Evolutionary conservation across 2,888 invertebrate genomes (phyloP).

Genomic region (Tanytarsus gracilentus): DNA sequence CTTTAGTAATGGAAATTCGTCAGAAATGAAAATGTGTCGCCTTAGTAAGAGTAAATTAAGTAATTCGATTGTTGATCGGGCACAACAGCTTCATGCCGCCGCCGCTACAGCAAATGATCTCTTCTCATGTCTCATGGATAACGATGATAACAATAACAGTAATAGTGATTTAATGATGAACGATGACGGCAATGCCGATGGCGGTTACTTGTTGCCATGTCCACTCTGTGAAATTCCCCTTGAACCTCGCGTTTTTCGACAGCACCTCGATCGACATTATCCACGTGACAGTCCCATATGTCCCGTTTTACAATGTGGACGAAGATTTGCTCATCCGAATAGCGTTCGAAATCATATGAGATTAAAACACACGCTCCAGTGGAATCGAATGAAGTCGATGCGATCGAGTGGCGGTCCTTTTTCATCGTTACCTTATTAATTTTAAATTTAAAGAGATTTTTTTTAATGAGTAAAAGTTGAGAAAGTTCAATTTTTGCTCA

Average conservation of each 20-base stretch:
- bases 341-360: constrained; percentile 82
- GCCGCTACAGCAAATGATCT: constrained; percentile 20
- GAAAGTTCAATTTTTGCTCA: too few relatives aligned
- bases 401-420: constrained; percentile 44
- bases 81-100: constrained; percentile 17
- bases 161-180: constrained; percentile 8
- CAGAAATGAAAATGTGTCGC: constrained; percentile 28
- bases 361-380: constrained; percentile 69
- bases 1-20: constrained; percentile 20
- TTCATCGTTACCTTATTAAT: constrained; percentile 38
- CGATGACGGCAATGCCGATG: constrained; percentile 33
- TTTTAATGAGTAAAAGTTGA: too few relatives aligned
- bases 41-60: constrained; percentile 27
- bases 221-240: constrained; percentile 63
- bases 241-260: constrained; percentile 56
- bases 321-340: constrained; percentile 73
- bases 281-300: constrained; percentile 75
- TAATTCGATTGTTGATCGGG: constrained; percentile 11
- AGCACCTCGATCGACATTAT: constrained; percentile 73
- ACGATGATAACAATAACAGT: constrained; percentile 21
- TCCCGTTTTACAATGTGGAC: constrained; percentile 65
- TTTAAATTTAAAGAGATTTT: neutral
- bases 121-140: constrained; percentile 28
- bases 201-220: constrained; percentile 48
- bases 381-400: constrained; percentile 73